Evolutionary conservation across 2,888 invertebrate genomes (phyloP), one percentile per base, ranked within the genome.

Genomic region (Teleiodes luculella): DNA sequence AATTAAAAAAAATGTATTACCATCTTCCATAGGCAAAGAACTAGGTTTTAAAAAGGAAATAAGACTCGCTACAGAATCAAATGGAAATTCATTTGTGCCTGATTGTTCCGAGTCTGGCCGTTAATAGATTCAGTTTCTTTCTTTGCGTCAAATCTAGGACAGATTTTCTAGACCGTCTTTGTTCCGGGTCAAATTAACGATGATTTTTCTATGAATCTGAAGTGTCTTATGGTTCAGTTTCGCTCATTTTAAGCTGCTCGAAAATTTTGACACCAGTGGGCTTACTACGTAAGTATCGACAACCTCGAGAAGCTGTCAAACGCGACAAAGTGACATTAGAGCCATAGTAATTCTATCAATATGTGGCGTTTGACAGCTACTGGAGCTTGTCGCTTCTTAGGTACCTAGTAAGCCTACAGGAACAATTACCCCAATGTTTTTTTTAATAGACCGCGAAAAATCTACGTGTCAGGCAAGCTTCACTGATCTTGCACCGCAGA

Each of bases 41-140:
- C 72, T 72, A 72, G 68, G 54, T 68, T 69, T 64, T 56, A 62
- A 68, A 70, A 65, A 70, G 78, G 80, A 78, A 76, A 79, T 78
- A 70, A 72, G 77, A 72, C 64, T 68, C 64, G 69, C 70, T 66
- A 62, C 67, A 71, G 63, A 56, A 65, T 57, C 61, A 69, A 67
- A 68, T 66, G 67, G 66, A 66, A 74, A 77, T 79, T 77, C 72
- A 70, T 77, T 82, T 82, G 76, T 68, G 62, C 64, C 57, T 65
- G 66, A 73, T 74, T 74, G 72, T 73, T 66, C 69, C 13, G 24
- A 41, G 41, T 41, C 41, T 41, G 41, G n/a, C 37, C 65, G 59
- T 59, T 65, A 65, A 47, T 53, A 46, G 48, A 53, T 53, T 53
- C 39, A 30, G 14, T 13, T 28, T 48, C 20, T 35, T 35, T 18